These are phyloP conservation scores for Hemithea aestivaria DNA, from an alignment of 2,888 invertebrate genomes.

Conservation along the genomic window DNA sequence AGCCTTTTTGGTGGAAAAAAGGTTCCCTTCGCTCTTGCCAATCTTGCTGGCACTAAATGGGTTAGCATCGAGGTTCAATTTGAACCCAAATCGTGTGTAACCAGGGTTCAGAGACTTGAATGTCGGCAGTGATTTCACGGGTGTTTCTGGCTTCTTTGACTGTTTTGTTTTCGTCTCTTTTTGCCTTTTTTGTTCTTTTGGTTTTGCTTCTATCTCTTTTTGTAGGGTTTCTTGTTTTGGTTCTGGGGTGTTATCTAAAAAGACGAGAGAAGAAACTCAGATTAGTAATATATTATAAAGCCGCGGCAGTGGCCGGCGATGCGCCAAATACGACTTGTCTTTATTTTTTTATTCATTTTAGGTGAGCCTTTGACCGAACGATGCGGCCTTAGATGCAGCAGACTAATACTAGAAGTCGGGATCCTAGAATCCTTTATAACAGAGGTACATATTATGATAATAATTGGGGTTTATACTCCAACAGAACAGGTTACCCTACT, in stretches of 20 bases:
- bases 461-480: no score
- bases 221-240: constrained; percentile 10
- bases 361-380: no score
- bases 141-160: constrained; percentile 35
- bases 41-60: constrained; percentile 49
- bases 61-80: constrained; percentile 59
- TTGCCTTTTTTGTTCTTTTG: constrained; percentile 9
- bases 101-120: constrained; percentile 44
- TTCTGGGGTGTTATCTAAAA: constrained; percentile 31
- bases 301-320: no score
- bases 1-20: constrained; percentile 2
- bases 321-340: no score
- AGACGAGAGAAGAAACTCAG: no score
- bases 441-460: no score
- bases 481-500: no score
- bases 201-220: constrained; percentile 19
- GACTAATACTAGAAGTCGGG: no score
- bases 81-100: constrained; percentile 74
- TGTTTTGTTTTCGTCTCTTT: constrained; percentile 21
- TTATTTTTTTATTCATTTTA: no score
- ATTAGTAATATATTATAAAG: no score
- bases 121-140: constrained; percentile 38
- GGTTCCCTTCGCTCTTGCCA: constrained; percentile 5
- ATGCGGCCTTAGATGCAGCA: no score
- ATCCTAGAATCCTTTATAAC: no score